Evolutionary conservation across 2,888 invertebrate species (phyloP).

Genomic region (Eristalinus aeneus): DNA sequence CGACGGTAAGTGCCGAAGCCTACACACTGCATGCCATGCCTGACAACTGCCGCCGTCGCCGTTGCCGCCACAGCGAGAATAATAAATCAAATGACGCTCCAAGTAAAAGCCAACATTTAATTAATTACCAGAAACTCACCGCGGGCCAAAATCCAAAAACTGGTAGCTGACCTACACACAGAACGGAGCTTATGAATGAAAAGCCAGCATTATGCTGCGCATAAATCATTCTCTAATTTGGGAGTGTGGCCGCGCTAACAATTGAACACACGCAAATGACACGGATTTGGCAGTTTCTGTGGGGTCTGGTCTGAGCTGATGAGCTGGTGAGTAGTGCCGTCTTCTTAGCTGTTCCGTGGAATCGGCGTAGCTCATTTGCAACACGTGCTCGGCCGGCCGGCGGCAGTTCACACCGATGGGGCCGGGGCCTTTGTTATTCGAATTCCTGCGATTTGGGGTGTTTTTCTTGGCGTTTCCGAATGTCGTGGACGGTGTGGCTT

Average conservation of each 20-base stretch:
- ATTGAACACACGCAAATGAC: not conserved
- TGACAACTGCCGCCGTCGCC: not conserved
- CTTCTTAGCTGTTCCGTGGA: not conserved
- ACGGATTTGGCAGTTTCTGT: slow-evolving; percentile 4
- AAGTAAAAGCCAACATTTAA: not conserved
- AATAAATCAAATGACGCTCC: not conserved
- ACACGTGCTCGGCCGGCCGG: slow-evolving; percentile 4
- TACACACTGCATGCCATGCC: not conserved
- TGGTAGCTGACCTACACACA: slow-evolving; percentile 14
- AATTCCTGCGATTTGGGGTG: not conserved
- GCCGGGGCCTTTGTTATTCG: not conserved
- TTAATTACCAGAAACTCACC: not conserved
- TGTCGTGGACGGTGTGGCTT: not conserved
- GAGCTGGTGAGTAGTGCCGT: not conserved
- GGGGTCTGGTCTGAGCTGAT: not conserved
- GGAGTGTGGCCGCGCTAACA: not conserved
- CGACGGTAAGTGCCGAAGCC: not conserved
- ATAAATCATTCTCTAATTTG: slow-evolving; percentile 10
- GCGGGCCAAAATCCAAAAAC: not conserved
- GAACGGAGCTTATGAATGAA: slow-evolving; percentile 33
- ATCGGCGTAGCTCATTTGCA: not conserved
- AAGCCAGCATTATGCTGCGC: not conserved
- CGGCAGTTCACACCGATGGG: not conserved
- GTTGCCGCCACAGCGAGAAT: not conserved
- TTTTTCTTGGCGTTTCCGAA: not conserved